Evolutionary conservation across 2,113 vertebrate genomes (phyloP).

Genomic region (Paramormyrops kingsleyae): DNA sequence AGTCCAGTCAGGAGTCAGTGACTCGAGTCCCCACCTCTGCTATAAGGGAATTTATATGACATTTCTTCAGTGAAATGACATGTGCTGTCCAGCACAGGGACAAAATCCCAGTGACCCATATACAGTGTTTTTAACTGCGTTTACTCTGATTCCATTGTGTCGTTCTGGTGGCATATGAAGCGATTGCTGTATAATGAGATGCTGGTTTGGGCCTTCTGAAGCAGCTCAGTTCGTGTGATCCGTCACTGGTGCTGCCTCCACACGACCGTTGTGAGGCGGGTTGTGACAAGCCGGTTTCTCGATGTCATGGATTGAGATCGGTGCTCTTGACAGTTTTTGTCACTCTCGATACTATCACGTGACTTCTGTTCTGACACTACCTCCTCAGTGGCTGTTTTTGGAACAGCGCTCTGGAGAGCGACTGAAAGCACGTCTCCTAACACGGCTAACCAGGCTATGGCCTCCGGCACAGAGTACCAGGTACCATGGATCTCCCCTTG

Average conservation of each 20-base stretch:
- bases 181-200: not conserved
- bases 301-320: not conserved
- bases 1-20: no score
- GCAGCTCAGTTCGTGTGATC: not conserved
- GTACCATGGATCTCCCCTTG: not conserved
- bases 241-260: not conserved
- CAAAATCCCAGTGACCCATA: not conserved
- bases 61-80: not conserved
- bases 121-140: not conserved
- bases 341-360: not conserved
- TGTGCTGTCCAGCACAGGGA: not conserved
- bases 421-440: not conserved
- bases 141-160: not conserved
- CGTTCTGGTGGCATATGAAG: not conserved
- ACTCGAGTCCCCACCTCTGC: no score
- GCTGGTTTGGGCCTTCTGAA: not conserved
- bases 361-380: not conserved
- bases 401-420: not conserved
- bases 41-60: not conserved
- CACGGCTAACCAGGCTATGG: not conserved
- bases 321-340: not conserved
- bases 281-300: not conserved
- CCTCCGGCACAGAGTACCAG: not conserved
- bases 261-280: not conserved
- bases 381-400: not conserved